These are phyloP conservation scores for Oceanites oceanicus DNA, from an alignment of 2,113 vertebrate genomes.

Conservation along the genomic window DNA sequence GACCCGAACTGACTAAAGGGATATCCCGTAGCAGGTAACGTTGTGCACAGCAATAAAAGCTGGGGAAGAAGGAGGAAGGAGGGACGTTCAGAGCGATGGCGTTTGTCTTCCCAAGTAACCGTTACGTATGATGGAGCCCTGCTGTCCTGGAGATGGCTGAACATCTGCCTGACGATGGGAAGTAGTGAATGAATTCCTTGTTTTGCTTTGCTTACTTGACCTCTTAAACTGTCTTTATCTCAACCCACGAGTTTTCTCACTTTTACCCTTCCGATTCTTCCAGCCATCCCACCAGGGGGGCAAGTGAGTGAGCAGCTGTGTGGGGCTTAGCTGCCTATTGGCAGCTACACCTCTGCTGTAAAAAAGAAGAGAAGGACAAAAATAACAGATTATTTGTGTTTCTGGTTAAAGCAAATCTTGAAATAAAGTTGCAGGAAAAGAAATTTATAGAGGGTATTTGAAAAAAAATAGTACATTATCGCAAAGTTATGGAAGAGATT, in stretches of 20 bases:
- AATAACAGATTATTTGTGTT: background rate
- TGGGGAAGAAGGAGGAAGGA: background rate
- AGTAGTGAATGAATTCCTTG: background rate
- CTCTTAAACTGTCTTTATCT: background rate
- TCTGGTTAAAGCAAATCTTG: background rate
- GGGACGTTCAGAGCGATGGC: accelerated
- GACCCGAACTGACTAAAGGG: background rate
- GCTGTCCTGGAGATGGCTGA: background rate
- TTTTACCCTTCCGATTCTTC: background rate
- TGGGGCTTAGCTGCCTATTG: background rate
- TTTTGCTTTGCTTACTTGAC: background rate
- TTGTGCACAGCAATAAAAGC: too few relatives aligned
- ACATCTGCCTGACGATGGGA: background rate
- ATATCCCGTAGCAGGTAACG: background rate
- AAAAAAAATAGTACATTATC: background rate
- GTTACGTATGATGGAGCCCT: accelerated
- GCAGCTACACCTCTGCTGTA: background rate
- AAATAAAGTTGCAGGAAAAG: background rate
- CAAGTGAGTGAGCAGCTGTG: background rate
- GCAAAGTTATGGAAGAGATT: background rate
- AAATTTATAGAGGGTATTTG: background rate
- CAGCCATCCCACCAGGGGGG: background rate
- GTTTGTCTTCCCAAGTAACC: background rate
- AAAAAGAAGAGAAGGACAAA: background rate
- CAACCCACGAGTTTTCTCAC: background rate